Base-by-base conservation (phyloP, 2,797 vertebrate genomes). In the Periparus ater region DNA sequence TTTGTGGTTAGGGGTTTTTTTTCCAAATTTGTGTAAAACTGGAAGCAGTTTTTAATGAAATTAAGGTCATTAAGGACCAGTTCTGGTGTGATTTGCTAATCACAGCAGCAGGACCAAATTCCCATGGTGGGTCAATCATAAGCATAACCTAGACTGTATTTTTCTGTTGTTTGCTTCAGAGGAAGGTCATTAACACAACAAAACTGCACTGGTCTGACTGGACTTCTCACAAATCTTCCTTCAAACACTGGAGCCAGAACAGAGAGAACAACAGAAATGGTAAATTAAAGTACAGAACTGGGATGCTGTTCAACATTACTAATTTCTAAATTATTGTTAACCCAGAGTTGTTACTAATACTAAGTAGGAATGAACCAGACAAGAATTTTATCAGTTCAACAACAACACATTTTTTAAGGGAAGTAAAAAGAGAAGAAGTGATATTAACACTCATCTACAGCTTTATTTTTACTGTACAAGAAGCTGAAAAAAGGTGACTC, bases 1-100 rank as follows among this genome's bases (percentile, higher is more conserved):
- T 7, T 32, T 57, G 7, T 3, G 2, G 0, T 2, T 21, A 7
- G 16, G 10, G 7, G 3, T 0, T 26, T 30, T 23, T 40, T 40
- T 81, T 32, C 27, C 21, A 30, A 16, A 70, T 70, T 34, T 73
- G 9, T 7, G 7, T 61, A 55, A 78, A 68, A n/a, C 2, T 10
- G 47, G 42, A 71, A 67, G n/a, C 38, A 67, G 32, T 29, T 91
- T 77, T 55, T 70, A 47, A 62, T 47, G 14, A 65, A 87, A 63
- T 54, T 53, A 62, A 76, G 34, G 44, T 44, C 32, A 51, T 21
- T n/a, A n/a, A n/a, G n/a, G n/a, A 36, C 60, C 20, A 27, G 2
- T 38, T 86, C 57, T 54, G 72, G 25, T 16, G 8, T n/a, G 44
- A 76, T 67, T 85, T 91, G 20, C 40, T 63, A 29, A 65, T 54